Evolutionary conservation across 2,888 invertebrate genomes (phyloP), one percentile per base, ranked within the genome.

Genomic region (Pyrrhosoma nymphula): DNA sequence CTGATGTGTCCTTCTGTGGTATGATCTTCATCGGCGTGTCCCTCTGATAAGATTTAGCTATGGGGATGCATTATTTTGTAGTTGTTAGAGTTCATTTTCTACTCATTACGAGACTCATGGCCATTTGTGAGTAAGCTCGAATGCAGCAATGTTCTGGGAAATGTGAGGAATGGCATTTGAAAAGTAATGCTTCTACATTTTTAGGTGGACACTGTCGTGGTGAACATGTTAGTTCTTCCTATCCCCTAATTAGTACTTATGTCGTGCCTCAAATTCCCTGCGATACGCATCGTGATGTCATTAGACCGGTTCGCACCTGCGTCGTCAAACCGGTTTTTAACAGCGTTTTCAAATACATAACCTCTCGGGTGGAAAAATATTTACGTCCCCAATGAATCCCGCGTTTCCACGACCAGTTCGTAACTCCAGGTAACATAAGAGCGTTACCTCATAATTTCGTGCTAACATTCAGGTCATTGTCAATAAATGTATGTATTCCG

Each of bases 221-320:
- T 26, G n/a, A 69, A 69, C 69, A 23, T 69, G n/a, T 26, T 10
- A 69, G 26, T 26, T 96, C 96, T 96, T 96, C 96, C 96, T 96
- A 96, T 96, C 96, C 96, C 96, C 82, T 55, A 35, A 82, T 30
- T 91, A 30, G 47, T 63, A 39, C 82, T 47, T 14, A 47, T 35
- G 20, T 82, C 95, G 82, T 95, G 30, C 89, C 56, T 56, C 88
- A n/a, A n/a, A 56, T 88, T 35, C 90, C 95, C 30, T 23, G 56
- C 26, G 35, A 89, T 95, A 8, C 47, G 69, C 69, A 69, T n/a
- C 69, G 69, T 69, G 69, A 69, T 69, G 69, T 69, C 69, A 69
- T 69, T 69, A 20, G 69, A 69, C 69, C 69, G 69, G 69, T 69
- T 69, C 69, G 69, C 69, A 69, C 69, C 69, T 69, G 69, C 69